Conservation (phyloP, 2,113 vertebrate species). For the Lampris megalopsis region DNA sequence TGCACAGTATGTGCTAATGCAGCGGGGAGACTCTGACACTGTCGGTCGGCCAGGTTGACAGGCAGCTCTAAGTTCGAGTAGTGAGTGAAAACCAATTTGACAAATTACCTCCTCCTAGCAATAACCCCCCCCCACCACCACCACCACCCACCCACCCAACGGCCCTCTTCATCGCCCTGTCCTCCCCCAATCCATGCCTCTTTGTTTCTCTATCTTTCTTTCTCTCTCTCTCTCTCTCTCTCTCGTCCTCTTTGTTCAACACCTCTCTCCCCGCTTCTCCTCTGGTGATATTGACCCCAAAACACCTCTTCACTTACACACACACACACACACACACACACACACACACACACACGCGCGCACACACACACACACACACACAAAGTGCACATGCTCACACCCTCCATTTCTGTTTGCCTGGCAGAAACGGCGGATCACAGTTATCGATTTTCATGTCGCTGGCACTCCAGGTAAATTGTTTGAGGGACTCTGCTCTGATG, state of each 20-base stretch:
- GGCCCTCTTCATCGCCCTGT: constrained; percentile 31
- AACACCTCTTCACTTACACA: constrained; percentile 30
- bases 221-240: not conserved
- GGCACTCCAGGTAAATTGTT: constrained; percentile 91
- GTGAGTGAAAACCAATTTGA: constrained; percentile 88
- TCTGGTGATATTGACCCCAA: constrained; percentile 66
- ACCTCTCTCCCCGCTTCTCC: constrained; percentile 43
- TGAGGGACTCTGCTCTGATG: constrained; percentile 87
- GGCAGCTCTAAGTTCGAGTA: constrained; percentile 80
- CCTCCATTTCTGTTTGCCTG: constrained; percentile 85
- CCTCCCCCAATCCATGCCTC: constrained; percentile 26
- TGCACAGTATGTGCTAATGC: constrained; percentile 67
- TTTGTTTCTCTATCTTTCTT: constrained; percentile 5
- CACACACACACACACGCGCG: constrained; percentile 55
- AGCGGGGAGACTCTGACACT: constrained; percentile 87
- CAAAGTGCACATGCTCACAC: constrained; percentile 74
- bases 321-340: not conserved
- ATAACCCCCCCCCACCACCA: constrained; percentile 35
- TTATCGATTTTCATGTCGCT: constrained; percentile 89
- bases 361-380: constrained; percentile 49
- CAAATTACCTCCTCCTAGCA: constrained; percentile 80
- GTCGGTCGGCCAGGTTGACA: constrained; percentile 82
- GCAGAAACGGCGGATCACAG: constrained; percentile 86
- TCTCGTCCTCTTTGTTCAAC: constrained; percentile 53
- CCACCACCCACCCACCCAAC: constrained; percentile 55